Percentiles rank a stretch among this genome's conserved stretches.
Conservation (phyloP, 2,888 invertebrate genomes). For the Heliconius hortense region DNA sequence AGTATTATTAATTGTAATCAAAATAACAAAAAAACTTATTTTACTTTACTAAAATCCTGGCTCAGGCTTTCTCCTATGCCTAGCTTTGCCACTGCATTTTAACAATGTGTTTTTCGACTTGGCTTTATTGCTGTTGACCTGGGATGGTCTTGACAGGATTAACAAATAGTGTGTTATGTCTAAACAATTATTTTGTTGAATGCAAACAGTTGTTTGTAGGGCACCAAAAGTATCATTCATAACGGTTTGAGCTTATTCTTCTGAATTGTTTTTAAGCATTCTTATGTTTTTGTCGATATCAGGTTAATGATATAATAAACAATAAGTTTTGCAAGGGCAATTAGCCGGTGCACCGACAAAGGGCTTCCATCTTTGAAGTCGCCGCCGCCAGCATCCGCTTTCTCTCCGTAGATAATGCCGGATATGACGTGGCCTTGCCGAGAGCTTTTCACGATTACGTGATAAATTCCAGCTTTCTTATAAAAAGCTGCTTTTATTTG, state of each 20-base stretch:
- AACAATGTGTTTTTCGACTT: neutral
- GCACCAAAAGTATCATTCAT: neutral
- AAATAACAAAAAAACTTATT: neutral
- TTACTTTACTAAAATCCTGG: neutral
- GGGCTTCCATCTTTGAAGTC: slow-evolving; percentile 65
- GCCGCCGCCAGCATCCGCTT: slow-evolving; percentile 74
- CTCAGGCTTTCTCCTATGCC: neutral
- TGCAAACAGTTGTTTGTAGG: neutral
- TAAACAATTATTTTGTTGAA: neutral
- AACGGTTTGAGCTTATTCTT: neutral
- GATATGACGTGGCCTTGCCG: slow-evolving; percentile 75
- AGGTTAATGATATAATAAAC: slow-evolving; percentile 60
- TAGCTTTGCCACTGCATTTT: neutral
- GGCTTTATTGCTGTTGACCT: no score
- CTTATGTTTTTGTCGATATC: slow-evolving; percentile 51
- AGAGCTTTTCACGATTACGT: slow-evolving; percentile 77
- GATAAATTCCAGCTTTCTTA: slow-evolving; percentile 71
- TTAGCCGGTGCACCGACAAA: slow-evolving; percentile 69
- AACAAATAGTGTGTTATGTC: no score
- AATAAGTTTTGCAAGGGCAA: slow-evolving; percentile 71
- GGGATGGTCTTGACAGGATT: no score
- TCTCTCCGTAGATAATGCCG: slow-evolving; percentile 70
- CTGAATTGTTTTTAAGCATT: slow-evolving; percentile 22
- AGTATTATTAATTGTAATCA: neutral
- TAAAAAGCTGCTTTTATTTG: slow-evolving; percentile 57